A percentile compares a stretch with the other conserved stretches of the same genome.
Conservation (phyloP, 2,888 invertebrate species). For the Taphrorychus bicolor region DNA sequence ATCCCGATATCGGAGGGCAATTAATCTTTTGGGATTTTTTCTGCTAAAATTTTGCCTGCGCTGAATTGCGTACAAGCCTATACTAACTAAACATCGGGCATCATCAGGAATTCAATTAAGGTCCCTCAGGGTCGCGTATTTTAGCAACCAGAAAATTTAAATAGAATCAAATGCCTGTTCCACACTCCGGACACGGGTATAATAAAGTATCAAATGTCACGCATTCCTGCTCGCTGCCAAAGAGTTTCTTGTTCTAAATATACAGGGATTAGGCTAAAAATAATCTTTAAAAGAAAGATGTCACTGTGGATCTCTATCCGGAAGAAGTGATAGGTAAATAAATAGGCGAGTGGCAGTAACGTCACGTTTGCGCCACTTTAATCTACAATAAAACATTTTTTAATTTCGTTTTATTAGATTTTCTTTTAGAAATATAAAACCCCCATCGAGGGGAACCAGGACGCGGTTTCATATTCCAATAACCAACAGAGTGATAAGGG, state of each 20-base stretch:
- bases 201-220: constrained; percentile 32
- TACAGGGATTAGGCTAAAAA: constrained; percentile 24
- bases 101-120: background rate
- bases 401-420: background rate
- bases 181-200: constrained; percentile 17
- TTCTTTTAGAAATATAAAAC: background rate
- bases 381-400: background rate
- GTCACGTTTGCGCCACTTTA: too few relatives aligned
- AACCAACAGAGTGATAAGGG: too few relatives aligned
- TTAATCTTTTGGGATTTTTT: background rate
- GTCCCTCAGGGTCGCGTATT: too few relatives aligned
- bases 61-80: too few relatives aligned
- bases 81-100: too few relatives aligned
- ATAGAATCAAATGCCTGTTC: constrained; percentile 17
- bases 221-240: constrained; percentile 24
- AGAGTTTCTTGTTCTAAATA: constrained; percentile 19
- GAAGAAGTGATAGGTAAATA: background rate
- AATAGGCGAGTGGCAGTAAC: too few relatives aligned
- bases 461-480: too few relatives aligned
- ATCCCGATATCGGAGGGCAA: background rate
- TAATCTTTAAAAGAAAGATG: constrained; percentile 3
- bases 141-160: constrained; percentile 16
- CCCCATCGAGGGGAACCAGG: too few relatives aligned
- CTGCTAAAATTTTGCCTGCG: too few relatives aligned
- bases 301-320: background rate